Base-by-base conservation (phyloP, 2,797 vertebrate species). In the Sebastes kiyomatsui region DNA sequence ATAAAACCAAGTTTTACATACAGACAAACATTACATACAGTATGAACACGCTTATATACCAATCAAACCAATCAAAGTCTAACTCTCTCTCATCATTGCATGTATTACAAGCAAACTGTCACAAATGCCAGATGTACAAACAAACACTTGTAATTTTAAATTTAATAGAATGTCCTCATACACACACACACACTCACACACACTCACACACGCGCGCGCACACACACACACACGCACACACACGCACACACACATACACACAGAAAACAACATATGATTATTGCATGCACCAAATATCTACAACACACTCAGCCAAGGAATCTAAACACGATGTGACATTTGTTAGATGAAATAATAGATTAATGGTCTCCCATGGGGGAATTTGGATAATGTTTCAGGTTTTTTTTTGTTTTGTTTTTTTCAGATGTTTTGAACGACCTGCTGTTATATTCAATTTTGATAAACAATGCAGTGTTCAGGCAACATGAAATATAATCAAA, bases 331-430 rank as follows among this genome's bases (percentile, higher is more conserved):
- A 30, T 28, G 64, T 80, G 77, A 75, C 67, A 74, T 84, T 90
- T 81, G 61, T 70, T 72, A 5, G 35, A 67, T 82, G 49, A 84
- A 87, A 77, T 82, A 82, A 82, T 25, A 80, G 67, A 78, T 67
- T 60, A 78, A 80, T 79, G 74, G 20, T 70, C 30, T 82, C 81
- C 74, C 78, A 38, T 6, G 70, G 81, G 82, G 42, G 70, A 73
- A 79, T 75, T 35, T 70, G 56, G 79, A 72, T 80, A 79, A 77
- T 85, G 80, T 86, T 79, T 76, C 65, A 61, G 30, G 66, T 61
- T 59, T 11, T 42, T 7, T 25, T 25, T 35, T 38, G 13, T 72
- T 11, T 35, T 10, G n/a, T 38, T 38, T 80, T 79, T 69, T 70
- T 54, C 28, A 30, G 67, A 61, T 80, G 42, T 82, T 84, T 77